phyloP scores from a whole-genome alignment of 1,140 invertebrate species.

The Drosophila kikkawai region DNA sequence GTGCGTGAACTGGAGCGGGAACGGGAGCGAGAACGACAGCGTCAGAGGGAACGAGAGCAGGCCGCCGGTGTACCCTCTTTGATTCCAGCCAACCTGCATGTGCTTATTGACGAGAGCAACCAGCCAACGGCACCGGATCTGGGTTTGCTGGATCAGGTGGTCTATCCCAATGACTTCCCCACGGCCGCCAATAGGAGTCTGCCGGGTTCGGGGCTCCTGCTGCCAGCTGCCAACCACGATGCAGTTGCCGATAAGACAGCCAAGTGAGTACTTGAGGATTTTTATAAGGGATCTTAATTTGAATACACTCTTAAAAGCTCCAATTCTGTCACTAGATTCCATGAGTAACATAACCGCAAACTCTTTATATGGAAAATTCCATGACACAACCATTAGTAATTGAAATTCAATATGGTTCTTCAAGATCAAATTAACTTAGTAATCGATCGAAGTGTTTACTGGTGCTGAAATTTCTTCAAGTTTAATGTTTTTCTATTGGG shows the following conservation, averaged over 20 bases:
- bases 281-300: background rate
- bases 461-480: background rate
- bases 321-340: background rate
- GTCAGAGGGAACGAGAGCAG: slow-evolving; percentile 68
- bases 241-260: slow-evolving; percentile 45
- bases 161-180: slow-evolving; percentile 85
- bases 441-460: background rate
- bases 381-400: background rate
- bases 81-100: slow-evolving; percentile 79
- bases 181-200: slow-evolving; percentile 70
- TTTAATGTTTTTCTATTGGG: background rate
- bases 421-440: background rate
- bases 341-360: background rate
- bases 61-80: slow-evolving; percentile 47
- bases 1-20: slow-evolving; percentile 82
- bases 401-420: slow-evolving; percentile 2
- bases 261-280: slow-evolving; percentile 39
- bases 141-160: slow-evolving; percentile 73
- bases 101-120: slow-evolving; percentile 69
- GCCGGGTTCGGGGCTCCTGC: slow-evolving; percentile 71
- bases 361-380: slow-evolving; percentile 1
- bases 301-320: background rate
- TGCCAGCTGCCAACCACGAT: slow-evolving; percentile 58
- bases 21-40: slow-evolving; percentile 81
- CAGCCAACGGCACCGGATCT: slow-evolving; percentile 78